Evolutionary conservation across 2,888 invertebrate species (phyloP).

Genomic region (Adelphocoris suturalis): DNA sequence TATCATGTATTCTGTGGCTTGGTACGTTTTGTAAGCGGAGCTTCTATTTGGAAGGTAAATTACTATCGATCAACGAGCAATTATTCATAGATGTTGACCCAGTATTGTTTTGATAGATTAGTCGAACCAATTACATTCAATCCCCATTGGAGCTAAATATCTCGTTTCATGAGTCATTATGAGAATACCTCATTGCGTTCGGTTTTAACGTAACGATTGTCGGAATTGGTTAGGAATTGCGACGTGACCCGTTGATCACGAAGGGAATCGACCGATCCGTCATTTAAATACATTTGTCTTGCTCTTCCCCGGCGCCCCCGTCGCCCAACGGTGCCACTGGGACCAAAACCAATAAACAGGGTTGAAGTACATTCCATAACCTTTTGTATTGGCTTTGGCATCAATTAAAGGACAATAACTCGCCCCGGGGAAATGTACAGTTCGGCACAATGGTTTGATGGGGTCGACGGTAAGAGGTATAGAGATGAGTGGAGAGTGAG

Average conservation of each 20-base stretch:
- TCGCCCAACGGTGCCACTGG: background rate
- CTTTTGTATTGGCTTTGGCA: constrained; percentile 65
- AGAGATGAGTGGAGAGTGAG: background rate
- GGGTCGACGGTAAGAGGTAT: constrained; percentile 30
- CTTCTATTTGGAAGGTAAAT: no score
- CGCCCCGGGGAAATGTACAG: constrained; percentile 21
- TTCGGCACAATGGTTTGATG: constrained; percentile 33
- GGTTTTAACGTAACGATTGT: no score
- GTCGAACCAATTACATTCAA: no score
- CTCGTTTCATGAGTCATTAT: no score
- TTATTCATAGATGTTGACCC: no score
- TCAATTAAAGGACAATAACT: constrained; percentile 67
- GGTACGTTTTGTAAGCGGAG: no score
- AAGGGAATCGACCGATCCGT: constrained; percentile 53
- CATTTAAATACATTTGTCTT: constrained; percentile 65
- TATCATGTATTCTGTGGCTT: no score
- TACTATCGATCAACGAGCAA: no score
- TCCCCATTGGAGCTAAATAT: no score
- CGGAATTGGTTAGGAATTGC: background rate
- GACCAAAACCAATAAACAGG: constrained; percentile 60
- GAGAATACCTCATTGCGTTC: no score
- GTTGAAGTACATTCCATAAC: constrained; percentile 65
- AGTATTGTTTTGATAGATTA: no score
- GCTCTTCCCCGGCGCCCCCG: background rate
- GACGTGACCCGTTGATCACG: constrained; percentile 6